Conservation (phyloP, 2,113 vertebrate genomes). For the Noctilio leporinus region DNA sequence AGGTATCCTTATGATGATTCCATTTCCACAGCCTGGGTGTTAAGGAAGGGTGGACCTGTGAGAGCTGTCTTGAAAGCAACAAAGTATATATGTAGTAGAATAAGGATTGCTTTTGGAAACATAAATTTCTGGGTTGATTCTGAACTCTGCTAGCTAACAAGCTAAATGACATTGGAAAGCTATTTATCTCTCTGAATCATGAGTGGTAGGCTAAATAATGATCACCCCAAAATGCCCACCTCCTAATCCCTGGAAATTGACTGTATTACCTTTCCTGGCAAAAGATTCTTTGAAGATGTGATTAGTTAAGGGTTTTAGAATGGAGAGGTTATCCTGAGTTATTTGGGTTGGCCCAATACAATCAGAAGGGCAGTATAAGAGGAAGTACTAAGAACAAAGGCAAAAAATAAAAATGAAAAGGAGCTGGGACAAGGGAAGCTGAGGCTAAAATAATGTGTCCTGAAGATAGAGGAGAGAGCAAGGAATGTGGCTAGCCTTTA, state of each 20-base stretch:
- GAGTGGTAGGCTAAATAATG: not conserved
- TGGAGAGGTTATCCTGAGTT: not conserved
- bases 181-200: not conserved
- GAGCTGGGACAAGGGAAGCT: not conserved
- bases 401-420: not conserved
- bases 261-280: not conserved
- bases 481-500: not conserved
- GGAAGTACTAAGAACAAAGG: not conserved
- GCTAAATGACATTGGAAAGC: not conserved
- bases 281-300: not conserved
- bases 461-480: not conserved
- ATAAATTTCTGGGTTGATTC: not conserved
- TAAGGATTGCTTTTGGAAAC: not conserved
- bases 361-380: not conserved
- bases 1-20: not conserved
- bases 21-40: not conserved
- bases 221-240: not conserved
- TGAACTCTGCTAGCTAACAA: not conserved
- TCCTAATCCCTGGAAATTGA: not conserved
- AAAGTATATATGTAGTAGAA: rapidly evolving
- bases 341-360: not conserved
- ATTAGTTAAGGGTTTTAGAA: not conserved
- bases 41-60: not conserved
- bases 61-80: not conserved
- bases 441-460: not conserved